Conservation (phyloP, 1,140 invertebrate genomes). For the Cardiocondyla obscurior region DNA sequence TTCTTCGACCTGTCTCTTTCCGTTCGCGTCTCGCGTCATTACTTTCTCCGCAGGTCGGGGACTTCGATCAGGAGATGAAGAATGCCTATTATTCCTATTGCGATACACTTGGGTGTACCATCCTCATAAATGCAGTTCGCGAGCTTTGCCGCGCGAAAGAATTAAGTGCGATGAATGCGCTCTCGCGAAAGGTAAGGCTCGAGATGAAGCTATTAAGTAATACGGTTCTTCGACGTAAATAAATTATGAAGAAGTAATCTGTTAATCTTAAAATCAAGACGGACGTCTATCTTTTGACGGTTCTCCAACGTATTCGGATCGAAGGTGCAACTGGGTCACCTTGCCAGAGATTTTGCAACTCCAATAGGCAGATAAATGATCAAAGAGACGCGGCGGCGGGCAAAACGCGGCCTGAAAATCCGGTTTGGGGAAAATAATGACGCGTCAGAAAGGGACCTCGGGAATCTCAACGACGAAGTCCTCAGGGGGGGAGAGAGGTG, state of each 20-base stretch:
- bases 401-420: conserved; percentile 67
- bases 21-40: conserved; percentile 25
- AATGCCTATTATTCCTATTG: conserved; percentile 43
- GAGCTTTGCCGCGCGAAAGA: conserved; percentile 18
- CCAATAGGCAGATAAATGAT: conserved; percentile 39
- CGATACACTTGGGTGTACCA: conserved; percentile 16
- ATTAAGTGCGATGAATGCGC: conserved; percentile 2
- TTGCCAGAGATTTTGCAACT: conserved; percentile 73
- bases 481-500: conserved; percentile 1
- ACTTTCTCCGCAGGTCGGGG: conserved; percentile 14
- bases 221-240: too few species aligned
- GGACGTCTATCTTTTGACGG: neutral
- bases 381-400: conserved; percentile 22
- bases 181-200: neutral
- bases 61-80: neutral
- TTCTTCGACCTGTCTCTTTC: conserved; percentile 62
- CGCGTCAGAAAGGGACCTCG: neutral
- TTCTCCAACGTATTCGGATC: conserved; percentile 64
- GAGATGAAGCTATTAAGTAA: neutral
- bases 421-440: conserved; percentile 76
- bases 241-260: too few species aligned
- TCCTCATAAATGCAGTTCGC: conserved; percentile 27
- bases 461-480: neutral
- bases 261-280: neutral
- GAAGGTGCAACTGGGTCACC: conserved; percentile 74